Base-by-base conservation (phyloP, 2,797 vertebrate genomes). In the Thamnophis elegans region DNA sequence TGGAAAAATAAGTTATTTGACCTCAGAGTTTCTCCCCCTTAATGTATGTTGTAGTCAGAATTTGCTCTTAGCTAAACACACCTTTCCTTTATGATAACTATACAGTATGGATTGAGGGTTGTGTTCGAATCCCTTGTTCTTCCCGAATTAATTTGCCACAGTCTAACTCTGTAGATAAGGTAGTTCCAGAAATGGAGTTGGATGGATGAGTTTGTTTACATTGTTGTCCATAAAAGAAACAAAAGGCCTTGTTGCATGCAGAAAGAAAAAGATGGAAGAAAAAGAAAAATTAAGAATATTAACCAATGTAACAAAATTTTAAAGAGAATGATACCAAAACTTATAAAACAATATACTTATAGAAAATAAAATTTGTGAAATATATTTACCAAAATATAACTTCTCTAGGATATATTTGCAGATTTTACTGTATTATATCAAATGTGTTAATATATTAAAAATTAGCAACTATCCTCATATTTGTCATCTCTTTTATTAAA, bases 211-310 rank as follows among this genome's bases (percentile, higher is more conserved):
- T 98, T 98, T 98, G 98, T 96, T 97, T 98, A 97, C 98, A 98
- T 93, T 99, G 98, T 91, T 98, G 97, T 97, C 98, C 99, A 12
- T 99, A 99, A 99, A 99, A 99, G 98, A 99, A 99, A 98, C 98
- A 99, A 98, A 99, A 99, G 95, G 98, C 98, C 99, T 99, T 98
- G 51, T 47, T 36, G 98, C 98, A 98, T 98, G 98, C 98, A 98
- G 97, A 97, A 96, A 96, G 92, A 95, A 94, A 96, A 96, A 95
- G 73, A 95, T 93, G 95, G 97, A 95, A 95, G 95, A 95, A 96
- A 95, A 85, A 92, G 97, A 96, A 97, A 96, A 96, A 96, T 92
- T 97, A 94, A 95, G 89, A 94, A 91, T 92, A 95, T 92, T 95
- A 95, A 94, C 92, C 59, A 96, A 87, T 4, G 13, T 22, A 95